Evolutionary conservation across 2,888 invertebrate genomes (phyloP).

Genomic region (Celastrina argiolus): DNA sequence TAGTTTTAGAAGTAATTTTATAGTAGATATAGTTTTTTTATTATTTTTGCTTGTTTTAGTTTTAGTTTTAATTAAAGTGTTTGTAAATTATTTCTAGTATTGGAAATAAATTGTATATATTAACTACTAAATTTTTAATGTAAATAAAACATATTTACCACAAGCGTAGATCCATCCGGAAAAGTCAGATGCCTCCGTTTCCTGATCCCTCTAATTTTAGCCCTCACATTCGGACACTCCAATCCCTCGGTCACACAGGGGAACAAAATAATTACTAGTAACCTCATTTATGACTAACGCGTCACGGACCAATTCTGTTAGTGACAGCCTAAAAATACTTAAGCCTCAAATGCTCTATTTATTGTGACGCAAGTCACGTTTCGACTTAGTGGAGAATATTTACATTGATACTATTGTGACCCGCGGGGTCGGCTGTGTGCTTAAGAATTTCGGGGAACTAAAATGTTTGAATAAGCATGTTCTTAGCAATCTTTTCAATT

Average conservation of each 20-base stretch:
- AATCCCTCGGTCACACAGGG: slow-evolving; percentile 16
- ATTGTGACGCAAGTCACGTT: not conserved
- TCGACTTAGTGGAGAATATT: not conserved
- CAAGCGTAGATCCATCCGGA: slow-evolving; percentile 51
- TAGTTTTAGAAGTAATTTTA: too few species aligned
- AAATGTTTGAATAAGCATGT: not conserved
- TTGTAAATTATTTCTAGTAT: too few species aligned
- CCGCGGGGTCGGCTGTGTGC: not conserved
- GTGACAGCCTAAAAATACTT: not conserved
- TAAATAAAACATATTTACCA: slow-evolving; percentile 45
- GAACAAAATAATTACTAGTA: not conserved
- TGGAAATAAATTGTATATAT: too few species aligned
- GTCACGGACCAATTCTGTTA: not conserved
- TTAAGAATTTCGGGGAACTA: not conserved
- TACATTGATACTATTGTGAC: not conserved
- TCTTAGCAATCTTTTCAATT: too few species aligned
- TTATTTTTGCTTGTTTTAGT: too few species aligned
- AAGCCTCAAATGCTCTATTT: not conserved
- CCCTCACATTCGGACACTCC: slow-evolving; percentile 58
- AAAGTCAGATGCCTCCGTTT: slow-evolving; percentile 59
- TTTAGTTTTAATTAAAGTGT: too few species aligned
- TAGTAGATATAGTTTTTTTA: too few species aligned
- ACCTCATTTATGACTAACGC: slow-evolving; percentile 16
- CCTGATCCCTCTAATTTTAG: slow-evolving; percentile 45
- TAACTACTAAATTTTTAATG: not conserved